A percentile compares a stretch with the other conserved stretches of the same genome.
Conservation (phyloP, 2,888 invertebrate genomes). For the Drosophila nr. perissopoda region DNA sequence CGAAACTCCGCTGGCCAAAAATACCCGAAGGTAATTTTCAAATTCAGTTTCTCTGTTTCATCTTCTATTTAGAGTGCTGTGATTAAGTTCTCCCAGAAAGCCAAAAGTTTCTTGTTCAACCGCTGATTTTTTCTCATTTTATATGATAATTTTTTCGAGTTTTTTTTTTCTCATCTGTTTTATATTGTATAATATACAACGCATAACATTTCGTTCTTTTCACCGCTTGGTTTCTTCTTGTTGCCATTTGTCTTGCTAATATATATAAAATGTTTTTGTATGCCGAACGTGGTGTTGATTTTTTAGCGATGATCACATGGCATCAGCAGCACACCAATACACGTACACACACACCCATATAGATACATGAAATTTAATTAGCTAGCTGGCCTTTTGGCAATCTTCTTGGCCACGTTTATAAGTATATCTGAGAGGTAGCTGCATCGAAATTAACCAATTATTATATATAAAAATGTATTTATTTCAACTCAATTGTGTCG, state of each 20-base stretch:
- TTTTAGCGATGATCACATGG: constrained; percentile 78
- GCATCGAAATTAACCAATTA: constrained; percentile 48
- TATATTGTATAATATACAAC: constrained; percentile 68
- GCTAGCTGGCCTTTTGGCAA: constrained; percentile 68
- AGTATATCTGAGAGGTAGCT: constrained; percentile 24
- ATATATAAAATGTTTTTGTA: constrained; percentile 66
- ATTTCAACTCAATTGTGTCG: constrained; percentile 11
- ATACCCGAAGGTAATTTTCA: constrained; percentile 36
- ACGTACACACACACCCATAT: constrained; percentile 8
- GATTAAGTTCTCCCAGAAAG: constrained; percentile 65
- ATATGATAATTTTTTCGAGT: constrained; percentile 18
- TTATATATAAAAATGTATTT: constrained; percentile 32
- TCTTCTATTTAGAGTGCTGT: constrained; percentile 71
- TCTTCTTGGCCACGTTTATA: constrained; percentile 23
- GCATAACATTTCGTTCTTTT: constrained; percentile 78
- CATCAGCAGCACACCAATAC: constrained; percentile 28
- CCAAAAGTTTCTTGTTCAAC: constrained; percentile 24
- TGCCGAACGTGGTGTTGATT: constrained; percentile 72
- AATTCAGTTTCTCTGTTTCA: constrained; percentile 58
- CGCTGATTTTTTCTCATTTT: constrained; percentile 25
- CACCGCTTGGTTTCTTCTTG: constrained; percentile 42
- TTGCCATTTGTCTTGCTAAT: constrained; percentile 41
- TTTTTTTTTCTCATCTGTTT: constrained; percentile 34
- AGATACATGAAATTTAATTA: constrained; percentile 68
- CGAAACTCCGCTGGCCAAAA: constrained; percentile 22